Conservation (phyloP, 2,113 vertebrate species). For the Chamaetylas fuelleborni region DNA sequence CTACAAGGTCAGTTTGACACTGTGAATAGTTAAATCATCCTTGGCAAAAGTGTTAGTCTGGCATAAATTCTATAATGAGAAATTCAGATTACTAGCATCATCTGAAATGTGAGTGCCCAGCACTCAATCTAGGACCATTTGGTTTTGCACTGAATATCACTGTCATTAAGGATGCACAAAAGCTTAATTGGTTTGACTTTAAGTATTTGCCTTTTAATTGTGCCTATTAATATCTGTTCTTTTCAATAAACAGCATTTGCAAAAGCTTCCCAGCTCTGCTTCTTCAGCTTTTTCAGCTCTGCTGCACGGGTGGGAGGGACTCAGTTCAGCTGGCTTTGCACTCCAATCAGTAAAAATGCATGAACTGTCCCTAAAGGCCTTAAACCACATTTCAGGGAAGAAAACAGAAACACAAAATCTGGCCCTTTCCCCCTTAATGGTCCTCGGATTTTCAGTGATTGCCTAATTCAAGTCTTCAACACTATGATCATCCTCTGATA, state of each 20-base stretch:
- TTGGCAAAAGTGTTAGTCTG: slow-evolving; percentile 76
- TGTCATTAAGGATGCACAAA: slow-evolving; percentile 39
- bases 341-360: not conserved
- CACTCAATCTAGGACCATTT: slow-evolving; percentile 71
- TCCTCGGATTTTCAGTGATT: slow-evolving; percentile 5
- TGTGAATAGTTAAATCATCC: slow-evolving; percentile 81
- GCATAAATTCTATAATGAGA: slow-evolving; percentile 82
- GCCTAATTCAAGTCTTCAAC: slow-evolving; percentile 40
- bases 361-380: slow-evolving; percentile 5
- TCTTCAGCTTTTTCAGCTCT: not conserved
- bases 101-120: slow-evolving; percentile 78
- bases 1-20: slow-evolving; percentile 68
- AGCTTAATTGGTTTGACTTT: slow-evolving; percentile 54
- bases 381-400: slow-evolving; percentile 30
- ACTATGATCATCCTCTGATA: slow-evolving; percentile 15
- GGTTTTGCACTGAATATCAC: slow-evolving; percentile 66
- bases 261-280: not conserved
- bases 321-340: not conserved
- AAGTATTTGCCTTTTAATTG: slow-evolving; percentile 38
- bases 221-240: slow-evolving; percentile 6
- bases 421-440: not conserved
- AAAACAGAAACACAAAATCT: slow-evolving; percentile 35
- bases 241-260: slow-evolving; percentile 28
- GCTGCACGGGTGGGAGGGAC: not conserved
- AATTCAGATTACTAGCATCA: slow-evolving; percentile 83